These are phyloP conservation scores for Synchiropus splendidus DNA, from an alignment of 2,113 vertebrate species.

Conservation along the genomic window DNA sequence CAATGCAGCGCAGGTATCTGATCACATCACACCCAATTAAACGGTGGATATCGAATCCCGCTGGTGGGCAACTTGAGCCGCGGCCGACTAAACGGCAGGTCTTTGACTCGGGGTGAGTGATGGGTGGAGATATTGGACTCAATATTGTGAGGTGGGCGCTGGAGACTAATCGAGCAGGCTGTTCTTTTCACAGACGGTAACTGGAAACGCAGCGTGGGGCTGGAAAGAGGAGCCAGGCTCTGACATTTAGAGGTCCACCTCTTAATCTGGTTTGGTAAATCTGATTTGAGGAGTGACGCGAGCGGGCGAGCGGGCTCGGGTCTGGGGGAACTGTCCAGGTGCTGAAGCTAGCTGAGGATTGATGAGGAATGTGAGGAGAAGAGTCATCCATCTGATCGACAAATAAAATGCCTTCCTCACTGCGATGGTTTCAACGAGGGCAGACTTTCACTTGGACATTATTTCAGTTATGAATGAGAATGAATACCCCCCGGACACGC, in stretches of 20 bases:
- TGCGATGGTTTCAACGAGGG: too few species aligned
- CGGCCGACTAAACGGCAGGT: constrained; percentile 22
- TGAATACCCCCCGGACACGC: too few species aligned
- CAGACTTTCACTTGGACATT: too few species aligned
- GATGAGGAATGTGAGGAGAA: neutral
- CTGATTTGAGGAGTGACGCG: constrained; percentile 26
- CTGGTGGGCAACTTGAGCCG: constrained; percentile 50
- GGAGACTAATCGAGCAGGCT: constrained; percentile 39
- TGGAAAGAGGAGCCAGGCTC: constrained; percentile 28
- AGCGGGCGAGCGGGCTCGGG: neutral
- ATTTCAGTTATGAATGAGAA: too few species aligned
- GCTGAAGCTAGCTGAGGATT: constrained; percentile 13
- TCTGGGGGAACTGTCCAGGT: constrained; percentile 5
- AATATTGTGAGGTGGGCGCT: constrained; percentile 30
- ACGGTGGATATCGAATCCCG: constrained; percentile 41
- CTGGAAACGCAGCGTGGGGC: constrained; percentile 24
- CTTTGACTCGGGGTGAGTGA: constrained; percentile 26
- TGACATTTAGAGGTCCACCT: constrained; percentile 45
- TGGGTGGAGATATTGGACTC: constrained; percentile 21
- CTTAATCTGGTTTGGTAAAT: constrained; percentile 41
- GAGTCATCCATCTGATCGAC: too few species aligned
- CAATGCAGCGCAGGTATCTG: constrained; percentile 30
- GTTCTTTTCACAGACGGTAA: constrained; percentile 41
- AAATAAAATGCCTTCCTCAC: too few species aligned
- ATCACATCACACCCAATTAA: constrained; percentile 56